Evolutionary conservation across 2,113 vertebrate genomes (phyloP), one percentile per base, ranked within the genome.

Genomic region (Clupea harengus): DNA sequence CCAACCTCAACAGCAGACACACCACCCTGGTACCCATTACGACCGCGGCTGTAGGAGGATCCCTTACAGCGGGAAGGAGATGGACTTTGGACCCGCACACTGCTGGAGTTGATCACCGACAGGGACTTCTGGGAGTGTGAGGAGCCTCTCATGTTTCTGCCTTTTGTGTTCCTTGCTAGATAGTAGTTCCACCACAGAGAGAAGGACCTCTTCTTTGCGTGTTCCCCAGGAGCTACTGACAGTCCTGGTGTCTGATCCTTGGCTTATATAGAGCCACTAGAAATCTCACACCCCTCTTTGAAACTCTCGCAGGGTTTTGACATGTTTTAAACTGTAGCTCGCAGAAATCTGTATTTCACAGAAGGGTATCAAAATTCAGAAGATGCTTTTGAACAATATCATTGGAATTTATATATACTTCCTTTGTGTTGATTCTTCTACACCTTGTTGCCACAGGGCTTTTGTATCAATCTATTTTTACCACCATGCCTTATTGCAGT

Each of bases 101-200:
- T 92, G 89, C 89, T 90, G 44, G 93, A 92, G 60, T 93, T 89
- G 67, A 93, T 94, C 1, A 96, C 94, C 60, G 93, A 93, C 86
- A 95, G 87, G 83, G 93, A 95, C 91, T 95, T 96, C 90, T 95
- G 94, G 46, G 91, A 92, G 84, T 93, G 95, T 13, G 94, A 94
- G 0, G 92, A 83, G 28, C 93, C 94, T 88, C 94, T 96, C 95
- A 96, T 96, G 50, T 84, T 92, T 72, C 47, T 9, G 75, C 57
- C 57, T 75, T 1, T 49, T 81, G 11, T 80, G 67, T 17, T 82
- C 83, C 83, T 44, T 67, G 54, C 83, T 81, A 85, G 72, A 89
- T 57, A 67, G 83, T 47, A 87, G 85, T 83, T 78, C 57, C 45
- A 45, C 50, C 75, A 49, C 6, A 2, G 39, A 39, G 39, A 39